A percentile compares a stretch with the other conserved stretches of the same genome.
Evolutionary conservation across 2,797 vertebrate genomes (phyloP).

Genomic region (Sebastes alutus): DNA sequence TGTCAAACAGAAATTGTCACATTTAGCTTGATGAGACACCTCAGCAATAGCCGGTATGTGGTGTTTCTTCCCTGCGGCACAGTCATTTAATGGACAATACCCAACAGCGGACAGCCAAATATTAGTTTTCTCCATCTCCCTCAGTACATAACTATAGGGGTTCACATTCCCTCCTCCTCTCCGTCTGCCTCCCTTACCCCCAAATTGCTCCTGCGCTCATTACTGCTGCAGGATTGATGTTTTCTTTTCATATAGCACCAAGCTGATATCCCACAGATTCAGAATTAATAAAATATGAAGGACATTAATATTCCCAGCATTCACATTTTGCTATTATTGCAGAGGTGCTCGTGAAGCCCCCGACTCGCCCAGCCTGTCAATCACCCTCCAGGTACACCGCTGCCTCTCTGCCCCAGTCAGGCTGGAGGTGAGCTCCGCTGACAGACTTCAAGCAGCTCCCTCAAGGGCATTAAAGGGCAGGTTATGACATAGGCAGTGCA

Average conservation of each 20-base stretch:
- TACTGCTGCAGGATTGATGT: constrained; percentile 78
- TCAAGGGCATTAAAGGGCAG: constrained; percentile 68
- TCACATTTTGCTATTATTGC: constrained; percentile 74
- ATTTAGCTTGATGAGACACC: constrained; percentile 48
- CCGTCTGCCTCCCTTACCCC: constrained; percentile 20
- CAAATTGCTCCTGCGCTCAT: constrained; percentile 71
- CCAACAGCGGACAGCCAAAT: constrained; percentile 65
- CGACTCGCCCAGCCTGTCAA: constrained; percentile 68
- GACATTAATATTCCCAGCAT: constrained; percentile 80
- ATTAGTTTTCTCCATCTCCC: constrained; percentile 70
- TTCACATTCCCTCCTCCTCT: constrained; percentile 27
- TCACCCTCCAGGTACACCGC: constrained; percentile 61
- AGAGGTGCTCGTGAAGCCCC: constrained; percentile 48
- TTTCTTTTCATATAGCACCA: constrained; percentile 80
- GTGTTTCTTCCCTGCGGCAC: constrained; percentile 48
- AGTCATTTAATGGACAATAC: constrained; percentile 66
- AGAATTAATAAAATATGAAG: constrained; percentile 86
- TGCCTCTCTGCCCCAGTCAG: constrained; percentile 54
- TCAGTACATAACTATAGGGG: constrained; percentile 64
- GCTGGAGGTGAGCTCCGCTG: constrained; percentile 65
- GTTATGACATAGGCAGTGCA: constrained; percentile 38
- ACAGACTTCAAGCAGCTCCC: constrained; percentile 71
- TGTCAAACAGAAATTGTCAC: constrained; percentile 39
- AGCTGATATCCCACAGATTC: constrained; percentile 71
- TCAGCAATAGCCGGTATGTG: constrained; percentile 29